Conservation (phyloP, 2,113 vertebrate species). For the Indicator maculatus region DNA sequence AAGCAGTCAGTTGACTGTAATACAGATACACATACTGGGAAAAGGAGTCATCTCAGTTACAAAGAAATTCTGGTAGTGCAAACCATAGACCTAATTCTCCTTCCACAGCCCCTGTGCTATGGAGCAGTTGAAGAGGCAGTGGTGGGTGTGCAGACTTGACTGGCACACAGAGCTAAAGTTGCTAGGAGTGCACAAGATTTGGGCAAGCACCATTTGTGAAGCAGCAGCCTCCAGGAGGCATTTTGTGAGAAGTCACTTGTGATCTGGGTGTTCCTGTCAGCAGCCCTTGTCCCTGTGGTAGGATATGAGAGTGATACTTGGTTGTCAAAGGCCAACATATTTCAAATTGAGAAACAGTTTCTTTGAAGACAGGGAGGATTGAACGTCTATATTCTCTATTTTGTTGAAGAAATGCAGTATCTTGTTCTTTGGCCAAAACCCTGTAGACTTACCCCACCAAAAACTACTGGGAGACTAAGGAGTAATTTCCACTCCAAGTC, state of each 20-base stretch:
- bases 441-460: too few species aligned
- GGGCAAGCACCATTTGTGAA: neutral
- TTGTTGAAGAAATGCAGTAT: neutral
- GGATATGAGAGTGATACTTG: neutral
- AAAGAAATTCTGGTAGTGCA: neutral
- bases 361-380: neutral
- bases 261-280: neutral
- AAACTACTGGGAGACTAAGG: neutral
- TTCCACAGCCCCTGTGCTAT: neutral
- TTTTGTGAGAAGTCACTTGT: neutral
- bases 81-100: neutral
- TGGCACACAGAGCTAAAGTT: fast-evolving
- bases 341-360: neutral
- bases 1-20: neutral
- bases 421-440: neutral
- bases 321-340: neutral
- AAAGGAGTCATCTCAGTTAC: neutral
- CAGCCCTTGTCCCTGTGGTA: too few species aligned
- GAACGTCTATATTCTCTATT: neutral
- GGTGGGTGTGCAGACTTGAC: neutral
- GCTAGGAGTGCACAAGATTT: neutral
- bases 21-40: fast-evolving
- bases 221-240: too few species aligned
- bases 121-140: neutral
- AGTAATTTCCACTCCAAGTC: fast-evolving